Evolutionary conservation across 2,113 vertebrate species (phyloP).

Genomic region (Philantomba maxwellii): DNA sequence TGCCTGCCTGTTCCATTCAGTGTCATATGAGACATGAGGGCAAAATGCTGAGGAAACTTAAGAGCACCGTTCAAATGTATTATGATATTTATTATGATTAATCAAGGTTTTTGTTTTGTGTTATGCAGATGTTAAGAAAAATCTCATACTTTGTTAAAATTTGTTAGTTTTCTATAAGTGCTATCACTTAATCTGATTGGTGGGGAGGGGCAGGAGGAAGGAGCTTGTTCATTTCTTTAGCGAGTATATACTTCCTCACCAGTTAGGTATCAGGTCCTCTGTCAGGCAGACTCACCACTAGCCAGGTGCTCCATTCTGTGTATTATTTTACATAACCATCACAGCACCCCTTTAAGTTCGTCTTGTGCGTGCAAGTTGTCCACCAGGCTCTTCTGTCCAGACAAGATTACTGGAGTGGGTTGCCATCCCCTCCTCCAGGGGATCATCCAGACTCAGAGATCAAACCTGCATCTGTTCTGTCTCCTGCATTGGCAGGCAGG

Average conservation of each 20-base stretch:
- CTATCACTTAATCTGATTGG: background rate
- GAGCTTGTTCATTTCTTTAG: background rate
- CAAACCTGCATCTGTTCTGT: background rate
- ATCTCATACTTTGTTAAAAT: background rate
- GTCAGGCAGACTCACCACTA: background rate
- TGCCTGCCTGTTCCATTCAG: slow-evolving; percentile 29
- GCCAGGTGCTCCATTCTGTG: background rate
- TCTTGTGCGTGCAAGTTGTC: background rate
- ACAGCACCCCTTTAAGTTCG: background rate
- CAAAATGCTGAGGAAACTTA: background rate
- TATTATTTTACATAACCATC: background rate
- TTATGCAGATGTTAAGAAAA: background rate
- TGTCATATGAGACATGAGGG: slow-evolving; percentile 21
- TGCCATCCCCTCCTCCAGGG: background rate
- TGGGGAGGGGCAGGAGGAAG: background rate
- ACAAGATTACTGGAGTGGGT: background rate
- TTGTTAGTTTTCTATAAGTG: background rate
- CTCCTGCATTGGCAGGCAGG: background rate
- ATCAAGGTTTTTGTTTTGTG: background rate
- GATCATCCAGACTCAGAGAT: background rate
- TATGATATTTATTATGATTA: background rate
- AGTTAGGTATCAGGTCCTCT: background rate
- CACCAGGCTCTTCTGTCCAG: background rate
- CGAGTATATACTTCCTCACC: background rate
- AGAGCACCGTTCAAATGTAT: background rate